Conservation (phyloP, 1,140 invertebrate species). For the Hirudo medicinalis region DNA sequence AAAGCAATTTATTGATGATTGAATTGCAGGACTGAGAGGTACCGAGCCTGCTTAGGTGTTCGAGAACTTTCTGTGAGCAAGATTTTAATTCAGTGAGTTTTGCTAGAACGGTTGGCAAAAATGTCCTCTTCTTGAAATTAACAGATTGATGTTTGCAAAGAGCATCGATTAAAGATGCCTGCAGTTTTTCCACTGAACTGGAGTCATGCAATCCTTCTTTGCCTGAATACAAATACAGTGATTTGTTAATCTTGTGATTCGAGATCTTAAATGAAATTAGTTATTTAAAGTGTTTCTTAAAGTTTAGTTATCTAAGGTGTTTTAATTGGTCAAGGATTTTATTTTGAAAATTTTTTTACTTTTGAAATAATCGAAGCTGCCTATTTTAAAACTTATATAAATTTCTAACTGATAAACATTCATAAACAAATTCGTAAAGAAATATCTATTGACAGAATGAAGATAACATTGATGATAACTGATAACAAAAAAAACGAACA, state of each 20-base stretch:
- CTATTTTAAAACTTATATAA: too few relatives aligned
- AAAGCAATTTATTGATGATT: too few relatives aligned
- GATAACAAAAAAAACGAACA: background rate
- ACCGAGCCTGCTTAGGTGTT: too few relatives aligned
- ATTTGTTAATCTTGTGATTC: too few relatives aligned
- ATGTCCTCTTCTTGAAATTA: slow-evolving; percentile 5
- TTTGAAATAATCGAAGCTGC: too few relatives aligned
- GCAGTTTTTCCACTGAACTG: background rate
- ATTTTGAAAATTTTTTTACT: too few relatives aligned
- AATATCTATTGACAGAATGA: background rate
- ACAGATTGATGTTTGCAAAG: background rate
- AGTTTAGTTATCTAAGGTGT: too few relatives aligned
- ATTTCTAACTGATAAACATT: too few relatives aligned
- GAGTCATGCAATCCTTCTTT: background rate
- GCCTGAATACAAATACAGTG: background rate
- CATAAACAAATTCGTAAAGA: background rate
- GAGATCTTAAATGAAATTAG: too few relatives aligned
- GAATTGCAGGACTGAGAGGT: too few relatives aligned
- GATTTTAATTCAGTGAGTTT: slow-evolving; percentile 7
- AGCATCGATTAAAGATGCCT: background rate
- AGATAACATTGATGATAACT: background rate
- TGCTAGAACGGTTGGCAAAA: background rate
- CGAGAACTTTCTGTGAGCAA: background rate
- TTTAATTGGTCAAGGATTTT: too few relatives aligned
- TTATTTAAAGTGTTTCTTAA: too few relatives aligned